A percentile compares a stretch with the other conserved stretches of the same genome.
phyloP scores from a whole-genome alignment of 2,888 invertebrate genomes.

The Ditula angustiorana region DNA sequence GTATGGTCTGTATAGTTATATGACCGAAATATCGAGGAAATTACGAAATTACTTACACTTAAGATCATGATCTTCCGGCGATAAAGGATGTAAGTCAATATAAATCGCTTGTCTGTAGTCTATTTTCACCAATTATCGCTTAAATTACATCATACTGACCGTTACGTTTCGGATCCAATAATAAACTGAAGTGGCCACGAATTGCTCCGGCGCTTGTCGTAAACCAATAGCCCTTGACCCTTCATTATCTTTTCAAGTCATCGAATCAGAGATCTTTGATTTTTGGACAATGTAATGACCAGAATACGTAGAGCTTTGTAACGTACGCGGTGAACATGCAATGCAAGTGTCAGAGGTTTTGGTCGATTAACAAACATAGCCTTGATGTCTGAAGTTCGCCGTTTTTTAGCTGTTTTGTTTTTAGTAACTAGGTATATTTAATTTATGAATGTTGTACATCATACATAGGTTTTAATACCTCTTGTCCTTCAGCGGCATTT shows the following conservation, averaged over 20 bases:
- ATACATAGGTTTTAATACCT: too few species aligned
- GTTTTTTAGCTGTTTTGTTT: not conserved
- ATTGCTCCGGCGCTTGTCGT: not conserved
- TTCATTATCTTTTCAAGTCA: not conserved
- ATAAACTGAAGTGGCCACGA: conserved; percentile 3
- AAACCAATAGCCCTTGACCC: not conserved
- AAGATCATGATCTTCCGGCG: too few species aligned
- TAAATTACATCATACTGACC: conserved; percentile 8
- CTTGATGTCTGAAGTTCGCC: not conserved
- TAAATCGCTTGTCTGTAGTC: not conserved
- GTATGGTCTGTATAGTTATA: too few species aligned
- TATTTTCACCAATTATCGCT: conserved; percentile 2
- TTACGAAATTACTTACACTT: too few species aligned
- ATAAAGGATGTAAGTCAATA: not conserved
- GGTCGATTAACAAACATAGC: not conserved
- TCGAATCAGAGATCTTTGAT: not conserved
- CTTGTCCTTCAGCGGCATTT: too few species aligned
- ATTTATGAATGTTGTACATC: too few species aligned
- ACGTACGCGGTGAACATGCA: not conserved
- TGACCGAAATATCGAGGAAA: too few species aligned
- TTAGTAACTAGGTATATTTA: too few species aligned
- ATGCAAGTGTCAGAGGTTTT: not conserved
- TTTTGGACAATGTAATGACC: not conserved
- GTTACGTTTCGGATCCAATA: not conserved
- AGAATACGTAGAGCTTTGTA: not conserved